Evolutionary conservation across 2,888 invertebrate species (phyloP).

Genomic region (Caenorhabditis sulstoni): DNA sequence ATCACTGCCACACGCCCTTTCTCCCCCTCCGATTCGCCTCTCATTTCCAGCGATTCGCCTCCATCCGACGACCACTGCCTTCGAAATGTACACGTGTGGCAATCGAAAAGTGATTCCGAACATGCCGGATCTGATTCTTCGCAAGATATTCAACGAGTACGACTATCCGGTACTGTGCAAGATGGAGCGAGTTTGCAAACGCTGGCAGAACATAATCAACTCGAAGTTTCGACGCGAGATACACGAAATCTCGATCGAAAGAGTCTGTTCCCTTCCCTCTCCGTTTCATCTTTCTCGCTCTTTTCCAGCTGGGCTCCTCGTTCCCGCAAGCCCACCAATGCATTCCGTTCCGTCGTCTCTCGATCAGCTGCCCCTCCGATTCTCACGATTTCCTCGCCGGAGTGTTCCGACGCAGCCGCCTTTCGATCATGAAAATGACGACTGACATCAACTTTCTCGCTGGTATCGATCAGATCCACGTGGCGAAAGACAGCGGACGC

Average conservation of each 20-base stretch:
- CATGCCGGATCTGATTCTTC: constrained; percentile 67
- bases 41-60: constrained; percentile 34
- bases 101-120: constrained; percentile 67
- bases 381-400: constrained; percentile 67
- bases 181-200: constrained; percentile 66
- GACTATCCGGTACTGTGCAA: constrained; percentile 57
- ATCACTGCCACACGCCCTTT: constrained; percentile 36
- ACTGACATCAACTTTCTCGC: constrained; percentile 66
- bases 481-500: constrained; percentile 59
- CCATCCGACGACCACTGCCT: not conserved
- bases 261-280: constrained; percentile 41
- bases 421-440: constrained; percentile 65
- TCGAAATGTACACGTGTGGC: constrained; percentile 47
- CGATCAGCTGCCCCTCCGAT: constrained; percentile 62
- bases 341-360: constrained; percentile 64
- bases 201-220: constrained; percentile 67
- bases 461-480: constrained; percentile 64
- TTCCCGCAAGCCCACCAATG: constrained; percentile 62
- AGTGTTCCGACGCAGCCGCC: constrained; percentile 63
- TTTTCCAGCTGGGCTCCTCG: constrained; percentile 59
- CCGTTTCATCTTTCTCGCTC: constrained; percentile 3
- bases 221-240: constrained; percentile 59
- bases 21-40: constrained; percentile 1
- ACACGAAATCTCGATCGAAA: constrained; percentile 66
- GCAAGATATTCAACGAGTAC: constrained; percentile 60